Base-by-base conservation (phyloP, 2,113 vertebrate species). In the Prolemur simus region DNA sequence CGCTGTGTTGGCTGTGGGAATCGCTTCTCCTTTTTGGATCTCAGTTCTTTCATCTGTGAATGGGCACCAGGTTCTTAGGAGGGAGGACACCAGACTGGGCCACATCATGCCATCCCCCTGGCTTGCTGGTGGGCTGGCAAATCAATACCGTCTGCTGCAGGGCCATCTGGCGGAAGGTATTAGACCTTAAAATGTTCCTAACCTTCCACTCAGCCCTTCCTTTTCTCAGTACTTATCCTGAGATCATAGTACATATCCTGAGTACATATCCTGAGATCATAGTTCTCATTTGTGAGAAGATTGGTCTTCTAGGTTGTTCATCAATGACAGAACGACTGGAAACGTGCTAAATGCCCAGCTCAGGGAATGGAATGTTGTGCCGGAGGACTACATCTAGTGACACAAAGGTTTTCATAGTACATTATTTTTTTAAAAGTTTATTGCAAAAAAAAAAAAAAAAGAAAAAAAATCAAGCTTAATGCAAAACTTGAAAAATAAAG, bases 291-390 rank as follows among this genome's bases (percentile, higher is more conserved):
- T 1, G 18, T 11, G 32, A 64, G 54, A 71, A 74, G 47, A 64
- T 39, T 12, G 56, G 91, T 3, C 29, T 34, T 3, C 6, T 34
- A 73, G 54, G 45, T 45, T 3, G 12, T 37, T 54, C 29, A 37
- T 84, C 32, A 8, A 73, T 1, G 34, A 42, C 37, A 58, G 39
- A 39, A 42, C 27, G 27, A 32, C 18, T 6, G 25, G 74, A 76
- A 18, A 49, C 1, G 4, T 39, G 12, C 58, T 27, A 25, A 81
- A 58, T 2, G 39, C 23, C 64, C 76, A 34, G 68, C 4, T 10
- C 2, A 21, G 77, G 10, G 29, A 5, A 21, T 2, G 3, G 11
- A 49, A 27, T 0, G 1, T 5, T 32, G 11, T 14, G 18, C 58
- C 77, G 49, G 29, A 29, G 17, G 29, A 39, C 34, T 39, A 27